These are phyloP conservation scores for Thaumetopoea pityocampa DNA, from an alignment of 1,140 invertebrate species.

Conservation along the genomic window DNA sequence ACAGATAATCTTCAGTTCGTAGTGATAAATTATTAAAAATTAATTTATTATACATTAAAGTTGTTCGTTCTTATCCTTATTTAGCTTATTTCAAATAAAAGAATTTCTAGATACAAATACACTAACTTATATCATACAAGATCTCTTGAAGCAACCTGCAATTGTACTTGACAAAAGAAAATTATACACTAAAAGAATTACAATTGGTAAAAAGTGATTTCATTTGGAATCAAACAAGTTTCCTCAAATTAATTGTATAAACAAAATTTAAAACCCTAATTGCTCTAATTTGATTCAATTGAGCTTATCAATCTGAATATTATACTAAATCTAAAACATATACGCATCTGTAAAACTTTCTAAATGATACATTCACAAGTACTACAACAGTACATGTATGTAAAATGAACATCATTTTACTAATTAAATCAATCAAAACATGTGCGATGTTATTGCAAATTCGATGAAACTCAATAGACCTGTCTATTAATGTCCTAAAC, in stretches of 20 bases:
- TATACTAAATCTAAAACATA: constrained; percentile 23
- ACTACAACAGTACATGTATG: constrained; percentile 20
- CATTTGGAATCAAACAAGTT: constrained; percentile 42
- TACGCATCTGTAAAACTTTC: constrained; percentile 18
- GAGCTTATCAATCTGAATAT: constrained; percentile 16
- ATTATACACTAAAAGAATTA: constrained; percentile 13
- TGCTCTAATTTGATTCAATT: constrained; percentile 31
- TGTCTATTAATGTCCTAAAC: too few species aligned
- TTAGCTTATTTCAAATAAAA: constrained; percentile 17
- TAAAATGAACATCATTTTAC: constrained; percentile 33
- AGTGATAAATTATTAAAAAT: constrained; percentile 4
- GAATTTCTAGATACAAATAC: constrained; percentile 31
- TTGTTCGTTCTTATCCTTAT: constrained; percentile 45
- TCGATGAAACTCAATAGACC: too few species aligned
- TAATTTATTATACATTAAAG: constrained; percentile 37
- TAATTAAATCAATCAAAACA: constrained; percentile 8
- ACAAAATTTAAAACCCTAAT: constrained; percentile 42
- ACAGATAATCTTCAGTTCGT: constrained; percentile 11
- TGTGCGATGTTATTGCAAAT: constrained; percentile 14
- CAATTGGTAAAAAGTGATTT: constrained; percentile 10
- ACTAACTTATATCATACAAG: constrained; percentile 44
- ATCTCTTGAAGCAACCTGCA: constrained; percentile 35
- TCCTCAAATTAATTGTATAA: constrained; percentile 18
- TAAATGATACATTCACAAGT: constrained; percentile 21
- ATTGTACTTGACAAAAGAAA: constrained; percentile 60